Base-by-base conservation (phyloP, 2,113 vertebrate genomes). In the Psettodes erumei region DNA sequence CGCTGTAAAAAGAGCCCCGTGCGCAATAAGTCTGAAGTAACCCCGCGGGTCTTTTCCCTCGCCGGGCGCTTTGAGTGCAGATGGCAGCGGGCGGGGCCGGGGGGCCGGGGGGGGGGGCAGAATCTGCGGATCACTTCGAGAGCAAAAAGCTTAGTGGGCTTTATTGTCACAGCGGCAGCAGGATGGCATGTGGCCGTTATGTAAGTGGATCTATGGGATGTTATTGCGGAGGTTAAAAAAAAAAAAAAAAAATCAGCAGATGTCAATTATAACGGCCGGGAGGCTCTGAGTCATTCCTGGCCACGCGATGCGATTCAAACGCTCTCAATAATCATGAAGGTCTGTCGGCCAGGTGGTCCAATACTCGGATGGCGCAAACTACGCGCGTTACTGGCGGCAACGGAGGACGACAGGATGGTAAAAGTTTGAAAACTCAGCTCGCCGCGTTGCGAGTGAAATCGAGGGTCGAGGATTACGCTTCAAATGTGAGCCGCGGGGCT, bases 141-240 rank as follows among this genome's bases (percentile, higher is more conserved):
- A 72, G 71, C 51, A 51, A 28, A 76, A 81, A 60, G 89, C 82
- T 90, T 86, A 90, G 74, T 4, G 7, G 83, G 79, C 40, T 86
- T 87, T 76, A 71, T 78, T 77, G 75, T 77, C 60, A 68, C 32
- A 55, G 71, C 28, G 54, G 53, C 67, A 50, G 33, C 66, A 38
- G 40, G 48, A 21, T 10, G 65, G 54, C 82, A 79, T 79, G 68
- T 77, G 83, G 73, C 30, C 1, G 42, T 89, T 88, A 89, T 61
- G 75, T 75, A 91, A 91, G 72, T 83, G 65, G 77, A 84, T 79
- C 65, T 69, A 51, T 75, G 55, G 3, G 66, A 76, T 38, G 69
- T 54, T 55, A 50, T 12, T 67, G 63, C 54, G 16, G 18, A 69
- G 40, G 6, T 6, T 19, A 12, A 38, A 35, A 15, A 43, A 43